Percentiles rank a stretch among this genome's conserved stretches.
phyloP scores from a whole-genome alignment of 2,797 vertebrate species.

The Borostomias antarcticus region DNA sequence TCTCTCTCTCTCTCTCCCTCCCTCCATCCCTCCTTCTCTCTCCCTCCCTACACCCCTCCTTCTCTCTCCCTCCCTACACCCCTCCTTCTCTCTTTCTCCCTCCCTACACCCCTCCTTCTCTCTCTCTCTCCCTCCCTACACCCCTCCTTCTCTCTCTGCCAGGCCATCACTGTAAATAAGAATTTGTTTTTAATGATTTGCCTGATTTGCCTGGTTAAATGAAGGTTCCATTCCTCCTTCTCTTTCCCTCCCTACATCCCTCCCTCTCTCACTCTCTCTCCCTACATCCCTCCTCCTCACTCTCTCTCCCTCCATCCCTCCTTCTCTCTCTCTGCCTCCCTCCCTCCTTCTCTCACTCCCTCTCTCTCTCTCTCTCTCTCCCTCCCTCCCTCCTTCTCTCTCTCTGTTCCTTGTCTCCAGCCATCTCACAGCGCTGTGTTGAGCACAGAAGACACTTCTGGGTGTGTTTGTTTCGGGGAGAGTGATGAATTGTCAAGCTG shows the following conservation, averaged over 20 bases:
- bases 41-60: not conserved
- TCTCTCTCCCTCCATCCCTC: too few species aligned
- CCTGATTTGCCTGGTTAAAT: too few species aligned
- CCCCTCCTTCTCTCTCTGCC: not conserved
- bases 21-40: not conserved
- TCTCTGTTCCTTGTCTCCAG: slow-evolving; percentile 3
- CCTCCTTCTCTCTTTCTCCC: not conserved
- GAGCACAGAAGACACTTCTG: slow-evolving; percentile 20
- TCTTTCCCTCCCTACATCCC: too few species aligned
- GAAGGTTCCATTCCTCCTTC: not conserved
- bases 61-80: not conserved
- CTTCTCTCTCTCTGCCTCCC: slow-evolving; percentile 6
- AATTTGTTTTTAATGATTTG: too few species aligned
- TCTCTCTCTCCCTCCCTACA: not conserved
- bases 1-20: not conserved
- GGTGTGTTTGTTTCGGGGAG: slow-evolving; percentile 20
- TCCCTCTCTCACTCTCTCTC: too few species aligned
- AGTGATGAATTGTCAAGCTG: slow-evolving; percentile 43
- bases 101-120: slow-evolving; percentile 10
- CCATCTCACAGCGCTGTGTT: not conserved
- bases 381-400: slow-evolving; percentile 13
- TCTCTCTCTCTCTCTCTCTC: not conserved
- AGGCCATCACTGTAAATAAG: too few species aligned
- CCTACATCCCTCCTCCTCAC: too few species aligned
- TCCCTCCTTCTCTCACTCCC: not conserved